Evolutionary conservation across 2,113 vertebrate genomes (phyloP).

Genomic region (Tragelaphus strepsiceros): DNA sequence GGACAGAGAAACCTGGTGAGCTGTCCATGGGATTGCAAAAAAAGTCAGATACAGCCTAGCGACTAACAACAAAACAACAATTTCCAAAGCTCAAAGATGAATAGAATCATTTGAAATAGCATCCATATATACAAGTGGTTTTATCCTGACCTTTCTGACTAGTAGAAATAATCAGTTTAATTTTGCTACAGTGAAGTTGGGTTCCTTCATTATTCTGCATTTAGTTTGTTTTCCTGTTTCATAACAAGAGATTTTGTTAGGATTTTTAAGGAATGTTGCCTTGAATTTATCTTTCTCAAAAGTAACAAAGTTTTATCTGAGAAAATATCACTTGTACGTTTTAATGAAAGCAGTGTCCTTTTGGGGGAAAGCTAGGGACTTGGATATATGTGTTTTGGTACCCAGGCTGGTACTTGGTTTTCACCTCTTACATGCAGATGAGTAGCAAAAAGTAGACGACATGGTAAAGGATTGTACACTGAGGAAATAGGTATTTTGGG

Average conservation of each 20-base stretch:
- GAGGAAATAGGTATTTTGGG: neutral
- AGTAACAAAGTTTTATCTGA: constrained; percentile 19
- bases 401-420: neutral
- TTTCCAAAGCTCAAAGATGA: constrained; percentile 7
- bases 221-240: constrained; percentile 41
- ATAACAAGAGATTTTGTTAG: neutral
- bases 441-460: neutral
- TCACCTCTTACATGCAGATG: neutral
- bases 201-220: constrained; percentile 32
- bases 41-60: neutral
- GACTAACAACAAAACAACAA: neutral
- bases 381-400: neutral
- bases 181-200: neutral
- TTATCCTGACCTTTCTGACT: neutral
- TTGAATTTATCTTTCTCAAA: constrained; percentile 19
- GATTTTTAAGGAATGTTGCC: constrained; percentile 11
- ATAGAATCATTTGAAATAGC: constrained; percentile 20
- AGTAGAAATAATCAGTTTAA: constrained; percentile 17
- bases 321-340: neutral
- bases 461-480: neutral
- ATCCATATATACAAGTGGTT: neutral
- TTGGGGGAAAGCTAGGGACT: neutral
- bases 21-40: neutral
- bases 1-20: neutral
- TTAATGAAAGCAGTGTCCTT: neutral